Conservation (phyloP, 2,113 vertebrate genomes). For the Siniperca knerii region DNA sequence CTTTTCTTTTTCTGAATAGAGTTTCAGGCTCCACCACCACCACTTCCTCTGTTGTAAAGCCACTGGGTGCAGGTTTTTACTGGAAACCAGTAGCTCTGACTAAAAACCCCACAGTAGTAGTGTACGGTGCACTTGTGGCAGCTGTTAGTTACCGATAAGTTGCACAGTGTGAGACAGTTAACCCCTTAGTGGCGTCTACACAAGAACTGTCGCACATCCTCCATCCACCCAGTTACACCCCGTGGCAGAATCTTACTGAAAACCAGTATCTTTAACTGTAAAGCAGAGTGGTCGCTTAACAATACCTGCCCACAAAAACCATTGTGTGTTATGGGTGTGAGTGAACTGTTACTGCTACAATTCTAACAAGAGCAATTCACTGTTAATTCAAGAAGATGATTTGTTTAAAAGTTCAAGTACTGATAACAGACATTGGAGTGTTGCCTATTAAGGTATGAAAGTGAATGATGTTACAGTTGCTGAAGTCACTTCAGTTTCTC, state of each 20-base stretch:
- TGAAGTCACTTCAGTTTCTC: background rate
- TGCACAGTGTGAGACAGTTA: constrained; percentile 51
- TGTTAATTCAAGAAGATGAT: constrained; percentile 8
- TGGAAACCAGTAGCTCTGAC: constrained; percentile 81
- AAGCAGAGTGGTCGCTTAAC: background rate
- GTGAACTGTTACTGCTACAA: background rate
- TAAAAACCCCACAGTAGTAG: constrained; percentile 71
- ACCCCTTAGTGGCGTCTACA: constrained; percentile 23
- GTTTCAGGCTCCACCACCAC: constrained; percentile 73
- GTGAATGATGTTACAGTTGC: background rate
- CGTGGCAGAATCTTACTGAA: constrained; percentile 53
- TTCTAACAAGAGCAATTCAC: background rate
- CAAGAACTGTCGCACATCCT: constrained; percentile 39
- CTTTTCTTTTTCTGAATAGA: constrained; percentile 61
- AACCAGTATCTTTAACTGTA: constrained; percentile 58
- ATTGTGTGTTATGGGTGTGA: constrained; percentile 18
- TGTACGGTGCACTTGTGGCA: constrained; percentile 29
- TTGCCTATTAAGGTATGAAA: constrained; percentile 34
- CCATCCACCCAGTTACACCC: constrained; percentile 24
- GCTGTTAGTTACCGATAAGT: constrained; percentile 35
- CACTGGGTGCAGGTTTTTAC: constrained; percentile 73
- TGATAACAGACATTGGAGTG: constrained; percentile 17
- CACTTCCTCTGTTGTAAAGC: constrained; percentile 80
- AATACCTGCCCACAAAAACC: background rate
- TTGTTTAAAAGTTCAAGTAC: constrained; percentile 36